phyloP scores from a whole-genome alignment of 1,140 invertebrate genomes.

The Musca vetustissima region DNA sequence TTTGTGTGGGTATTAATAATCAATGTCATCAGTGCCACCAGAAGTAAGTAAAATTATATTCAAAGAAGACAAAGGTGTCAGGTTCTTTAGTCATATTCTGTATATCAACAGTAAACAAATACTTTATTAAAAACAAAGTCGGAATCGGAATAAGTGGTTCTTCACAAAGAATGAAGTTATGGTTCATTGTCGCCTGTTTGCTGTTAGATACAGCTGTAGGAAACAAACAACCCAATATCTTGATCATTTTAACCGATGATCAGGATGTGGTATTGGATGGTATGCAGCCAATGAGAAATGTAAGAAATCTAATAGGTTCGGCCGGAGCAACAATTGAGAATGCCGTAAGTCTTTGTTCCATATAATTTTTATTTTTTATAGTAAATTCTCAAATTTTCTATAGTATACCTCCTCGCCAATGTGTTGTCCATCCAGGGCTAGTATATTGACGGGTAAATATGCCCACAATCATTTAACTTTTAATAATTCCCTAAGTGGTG shows the following conservation, averaged over 20 bases:
- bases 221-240: slow-evolving; percentile 66
- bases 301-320: slow-evolving; percentile 63
- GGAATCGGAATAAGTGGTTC: too few species aligned
- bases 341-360: slow-evolving; percentile 63
- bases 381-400: slow-evolving; percentile 28
- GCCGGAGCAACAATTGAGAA: slow-evolving; percentile 71
- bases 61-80: too few species aligned
- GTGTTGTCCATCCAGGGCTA: slow-evolving; percentile 87
- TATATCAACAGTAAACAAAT: too few species aligned
- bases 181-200: neutral
- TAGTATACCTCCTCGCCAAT: slow-evolving; percentile 79
- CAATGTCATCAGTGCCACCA: too few species aligned
- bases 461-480: slow-evolving; percentile 77
- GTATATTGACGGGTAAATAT: slow-evolving; percentile 82
- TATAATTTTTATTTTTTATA: neutral
- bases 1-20: too few species aligned
- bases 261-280: slow-evolving; percentile 78
- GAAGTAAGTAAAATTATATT: too few species aligned
- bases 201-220: neutral
- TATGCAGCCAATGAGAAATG: slow-evolving; percentile 70
- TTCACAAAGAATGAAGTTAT: neutral
- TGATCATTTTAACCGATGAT: slow-evolving; percentile 83
- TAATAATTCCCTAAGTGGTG: slow-evolving; percentile 78
- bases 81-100: too few species aligned
- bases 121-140: too few species aligned